Evolutionary conservation across 2,888 invertebrate genomes (phyloP), one percentile per base, ranked within the genome.

Genomic region (Thalpophila matura): DNA sequence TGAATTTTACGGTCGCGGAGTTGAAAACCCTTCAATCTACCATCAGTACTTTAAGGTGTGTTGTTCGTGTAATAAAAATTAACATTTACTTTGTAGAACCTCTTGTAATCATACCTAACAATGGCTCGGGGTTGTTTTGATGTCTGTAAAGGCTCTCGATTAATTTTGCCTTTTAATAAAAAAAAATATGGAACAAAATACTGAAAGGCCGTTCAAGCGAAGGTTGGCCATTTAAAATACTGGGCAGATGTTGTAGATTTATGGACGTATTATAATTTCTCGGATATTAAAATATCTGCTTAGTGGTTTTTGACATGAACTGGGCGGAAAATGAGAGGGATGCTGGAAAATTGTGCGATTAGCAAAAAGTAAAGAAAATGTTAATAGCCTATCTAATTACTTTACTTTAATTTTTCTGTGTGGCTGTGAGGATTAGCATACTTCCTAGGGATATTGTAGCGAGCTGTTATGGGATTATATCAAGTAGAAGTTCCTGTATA

Each of bases 61-160:
- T 86, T 89, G 86, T 88, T 86, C 83, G 86, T 85, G 86, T 90
- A 91, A 93, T 93, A 92, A 91, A 91, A 91, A 93, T 91, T 93
- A 92, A 92, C 91, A 92, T 93, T 93, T 89, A 85, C 90, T 89
- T 89, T 91, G 86, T 89, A 89, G 88, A 89, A 87, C 89, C 89
- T 88, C 89, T 89, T 90, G 88, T 91, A 92, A 92, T 93, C 90
- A 92, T 89, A 87, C 81, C 82, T 89, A 89, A 94, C 93, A 93
- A 94, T 93, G 87, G 90, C 89, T 87, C 76, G 80, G 83, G 90
- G 91, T 85, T 90, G 90, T 93, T 92, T 93, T 92, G 90, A 92
- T 92, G 91, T 91, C 90, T 89, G 88, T 84, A 83, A 90, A 89
- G 89, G 87, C 80, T 86, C 89, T 88, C 91, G 91, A 93, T 94